Conservation (phyloP, 2,113 vertebrate species). For the Cyphomyrus discorhynchus region DNA sequence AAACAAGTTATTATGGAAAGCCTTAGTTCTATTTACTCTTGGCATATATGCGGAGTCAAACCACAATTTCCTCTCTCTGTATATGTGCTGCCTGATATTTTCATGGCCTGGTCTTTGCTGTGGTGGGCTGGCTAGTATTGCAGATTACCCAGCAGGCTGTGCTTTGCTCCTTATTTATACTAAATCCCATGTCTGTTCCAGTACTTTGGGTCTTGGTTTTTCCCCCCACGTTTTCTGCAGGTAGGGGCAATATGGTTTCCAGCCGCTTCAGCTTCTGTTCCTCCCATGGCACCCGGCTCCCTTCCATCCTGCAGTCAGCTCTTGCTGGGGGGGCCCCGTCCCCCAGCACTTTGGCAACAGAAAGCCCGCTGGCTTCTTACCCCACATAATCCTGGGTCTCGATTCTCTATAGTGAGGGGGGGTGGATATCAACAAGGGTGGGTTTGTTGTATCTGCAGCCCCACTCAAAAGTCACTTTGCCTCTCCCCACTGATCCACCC, state of each 20-base stretch:
- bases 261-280: neutral
- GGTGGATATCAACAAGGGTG: neutral
- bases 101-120: neutral
- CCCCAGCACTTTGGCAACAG: neutral
- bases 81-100: neutral
- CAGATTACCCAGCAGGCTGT: neutral
- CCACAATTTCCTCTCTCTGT: neutral
- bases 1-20: neutral
- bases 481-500: neutral
- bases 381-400: neutral
- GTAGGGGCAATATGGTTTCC: neutral
- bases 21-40: neutral
- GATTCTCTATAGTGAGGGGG: neutral
- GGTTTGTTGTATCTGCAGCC: neutral
- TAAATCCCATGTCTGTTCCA: neutral
- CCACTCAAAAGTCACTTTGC: neutral
- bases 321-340: neutral
- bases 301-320: neutral
- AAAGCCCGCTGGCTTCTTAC: neutral
- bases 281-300: neutral
- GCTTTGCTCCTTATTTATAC: neutral
- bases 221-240: neutral
- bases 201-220: neutral
- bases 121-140: neutral
- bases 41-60: neutral